Evolutionary conservation across 2,797 vertebrate species (phyloP), one percentile per base, ranked within the genome.

Genomic region (Balearica regulorum): DNA sequence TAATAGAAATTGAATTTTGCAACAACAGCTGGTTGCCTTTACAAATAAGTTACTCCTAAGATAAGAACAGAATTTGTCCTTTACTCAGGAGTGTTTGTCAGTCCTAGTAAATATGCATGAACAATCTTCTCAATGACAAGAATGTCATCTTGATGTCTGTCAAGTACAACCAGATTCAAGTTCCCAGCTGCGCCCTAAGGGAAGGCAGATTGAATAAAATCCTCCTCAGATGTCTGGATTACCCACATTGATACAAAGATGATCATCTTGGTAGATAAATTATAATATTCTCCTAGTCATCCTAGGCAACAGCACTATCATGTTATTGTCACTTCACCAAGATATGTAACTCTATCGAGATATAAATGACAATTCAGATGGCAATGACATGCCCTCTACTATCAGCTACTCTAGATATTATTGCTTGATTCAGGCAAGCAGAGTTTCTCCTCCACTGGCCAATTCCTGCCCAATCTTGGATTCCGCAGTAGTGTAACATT

Each of bases 1-100:
- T 49, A 25, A 16, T 26, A 62, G 39, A 79, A n/a, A 25, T 35
- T 73, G 54, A 88, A 58, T 78, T 96, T 94, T 89, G 29, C 37
- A 93, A 57, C 64, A 93, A 70, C 60, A 92, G 87, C 69, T 88
- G 51, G 43, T 92, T 94, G 44, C 75, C 77, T 95, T 97, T 93
- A 91, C 83, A 96, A 96, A 87, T 91, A 96, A 90, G 94, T 94
- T 93, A 78, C 49, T 94, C 41, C 89, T 84, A 90, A 96, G 79
- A 70, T 91, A 84, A 83, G 89, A 96, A 62, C 29, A 83, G 62
- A 93, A 83, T 68, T 87, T 88, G 35, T 96, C 93, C 33, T 95
- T 94, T 94, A 71, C 95, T 94, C 87, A 57, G 73, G 79, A 90
- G 88, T 55, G 60, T n/a, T 93, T 76, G 97, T 93, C 60, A 87